Conservation (phyloP, 2,797 vertebrate species). For the Buphagus erythrorhynchus region DNA sequence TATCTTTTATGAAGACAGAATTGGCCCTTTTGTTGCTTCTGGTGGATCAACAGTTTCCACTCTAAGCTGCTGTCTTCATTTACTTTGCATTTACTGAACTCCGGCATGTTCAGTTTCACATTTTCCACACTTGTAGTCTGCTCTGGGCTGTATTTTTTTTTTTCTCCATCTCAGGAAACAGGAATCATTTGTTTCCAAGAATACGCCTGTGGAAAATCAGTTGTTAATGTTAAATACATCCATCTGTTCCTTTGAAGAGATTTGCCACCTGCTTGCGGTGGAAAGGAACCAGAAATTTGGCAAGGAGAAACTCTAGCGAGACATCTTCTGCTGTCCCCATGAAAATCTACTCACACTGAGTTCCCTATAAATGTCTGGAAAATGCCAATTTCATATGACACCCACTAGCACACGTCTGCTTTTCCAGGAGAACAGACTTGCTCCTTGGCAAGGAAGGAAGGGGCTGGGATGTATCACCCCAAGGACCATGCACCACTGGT, state of each 20-base stretch:
- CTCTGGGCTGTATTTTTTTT: background rate
- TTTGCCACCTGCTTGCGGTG: slow-evolving; percentile 24
- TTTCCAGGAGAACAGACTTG: background rate
- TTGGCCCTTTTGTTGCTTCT: background rate
- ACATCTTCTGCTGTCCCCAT: background rate
- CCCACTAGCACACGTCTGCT: fast-evolving
- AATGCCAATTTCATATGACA: background rate
- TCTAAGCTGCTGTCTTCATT: slow-evolving; percentile 6
- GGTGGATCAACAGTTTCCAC: background rate
- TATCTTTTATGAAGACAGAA: background rate
- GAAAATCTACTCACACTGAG: background rate
- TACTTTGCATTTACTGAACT: background rate
- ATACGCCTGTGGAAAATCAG: slow-evolving; percentile 1
- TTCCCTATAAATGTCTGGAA: background rate
- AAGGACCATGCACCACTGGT: background rate
- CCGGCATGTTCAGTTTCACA: background rate
- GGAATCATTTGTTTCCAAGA: slow-evolving; percentile 24
- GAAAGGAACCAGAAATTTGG: slow-evolving; percentile 13
- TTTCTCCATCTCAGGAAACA: slow-evolving; percentile 13
- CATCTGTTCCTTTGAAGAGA: slow-evolving; percentile 41
- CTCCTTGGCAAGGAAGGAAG: fast-evolving
- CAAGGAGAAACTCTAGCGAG: background rate
- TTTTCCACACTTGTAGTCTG: slow-evolving; percentile 42
- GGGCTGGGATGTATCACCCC: background rate
- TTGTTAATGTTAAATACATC: slow-evolving; percentile 18